These are phyloP conservation scores for Leucoraja erinaceus DNA, from an alignment of 2,113 vertebrate species.

Conservation along the genomic window DNA sequence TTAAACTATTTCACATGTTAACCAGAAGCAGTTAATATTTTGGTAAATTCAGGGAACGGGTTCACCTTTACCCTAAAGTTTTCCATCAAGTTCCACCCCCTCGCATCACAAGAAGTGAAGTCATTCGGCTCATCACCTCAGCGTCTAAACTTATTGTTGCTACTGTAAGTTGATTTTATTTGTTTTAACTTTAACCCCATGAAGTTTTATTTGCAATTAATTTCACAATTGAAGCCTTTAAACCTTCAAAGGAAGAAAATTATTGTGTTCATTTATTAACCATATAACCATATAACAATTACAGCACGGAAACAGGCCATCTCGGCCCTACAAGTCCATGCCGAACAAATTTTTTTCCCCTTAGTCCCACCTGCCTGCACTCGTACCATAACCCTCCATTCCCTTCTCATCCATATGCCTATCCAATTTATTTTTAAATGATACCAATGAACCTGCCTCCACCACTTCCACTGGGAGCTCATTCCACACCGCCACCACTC, in stretches of 20 bases:
- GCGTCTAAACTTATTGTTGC: slow-evolving; percentile 46
- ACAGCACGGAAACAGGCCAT: too few species aligned
- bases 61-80: background rate
- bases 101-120: slow-evolving; percentile 41
- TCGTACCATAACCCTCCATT: too few species aligned
- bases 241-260: background rate
- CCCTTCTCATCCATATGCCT: too few species aligned
- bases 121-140: slow-evolving; percentile 44
- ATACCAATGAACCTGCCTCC: too few species aligned
- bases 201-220: background rate
- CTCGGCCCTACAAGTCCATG: too few species aligned
- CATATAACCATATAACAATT: too few species aligned
- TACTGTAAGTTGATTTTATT: slow-evolving; percentile 40
- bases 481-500: too few species aligned
- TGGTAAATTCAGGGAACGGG: background rate
- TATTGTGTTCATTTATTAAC: background rate
- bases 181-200: background rate
- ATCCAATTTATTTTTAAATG: too few species aligned
- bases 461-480: too few species aligned
- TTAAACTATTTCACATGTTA: background rate
- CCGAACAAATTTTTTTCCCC: too few species aligned
- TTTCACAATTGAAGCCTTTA: background rate
- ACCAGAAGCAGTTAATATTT: background rate
- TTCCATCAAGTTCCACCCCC: slow-evolving; percentile 34
- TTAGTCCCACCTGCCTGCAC: too few species aligned